These are phyloP conservation scores for Nycticebus coucang DNA, from an alignment of 2,113 vertebrate genomes.

Conservation along the genomic window DNA sequence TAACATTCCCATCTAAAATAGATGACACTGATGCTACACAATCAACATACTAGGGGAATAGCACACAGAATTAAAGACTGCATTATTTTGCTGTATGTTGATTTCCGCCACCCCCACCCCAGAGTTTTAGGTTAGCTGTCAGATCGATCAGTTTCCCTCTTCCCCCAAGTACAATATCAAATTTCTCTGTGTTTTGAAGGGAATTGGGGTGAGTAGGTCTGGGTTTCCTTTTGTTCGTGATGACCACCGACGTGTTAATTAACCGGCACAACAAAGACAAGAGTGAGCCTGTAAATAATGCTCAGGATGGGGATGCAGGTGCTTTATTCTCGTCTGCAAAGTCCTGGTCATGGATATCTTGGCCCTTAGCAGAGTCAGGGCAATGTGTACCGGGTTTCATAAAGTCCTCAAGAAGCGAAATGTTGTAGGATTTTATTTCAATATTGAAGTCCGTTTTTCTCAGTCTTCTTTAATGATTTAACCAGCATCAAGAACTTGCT, in stretches of 20 bases:
- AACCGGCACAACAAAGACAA: background rate
- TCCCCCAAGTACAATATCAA: constrained; percentile 73
- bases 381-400: background rate
- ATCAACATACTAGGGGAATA: constrained; percentile 82
- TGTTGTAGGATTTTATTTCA: background rate
- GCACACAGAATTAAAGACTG: constrained; percentile 74
- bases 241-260: background rate
- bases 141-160: constrained; percentile 80
- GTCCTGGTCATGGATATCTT: background rate
- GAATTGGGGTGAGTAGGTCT: background rate
- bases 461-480: background rate
- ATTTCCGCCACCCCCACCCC: constrained; percentile 71
- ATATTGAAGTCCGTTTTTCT: background rate
- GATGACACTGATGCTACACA: constrained; percentile 81
- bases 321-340: background rate
- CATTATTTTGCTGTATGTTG: constrained; percentile 80
- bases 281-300: background rate
- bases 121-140: constrained; percentile 82
- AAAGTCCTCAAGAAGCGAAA: background rate
- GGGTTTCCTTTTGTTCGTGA: constrained; percentile 10
- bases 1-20: constrained; percentile 84
- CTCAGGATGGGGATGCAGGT: background rate
- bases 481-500: background rate
- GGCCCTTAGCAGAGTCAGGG: background rate
- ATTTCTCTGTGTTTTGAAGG: constrained; percentile 40